These are phyloP conservation scores for Dryocosmus kuriphilus DNA, from an alignment of 2,888 invertebrate genomes.

Conservation along the genomic window DNA sequence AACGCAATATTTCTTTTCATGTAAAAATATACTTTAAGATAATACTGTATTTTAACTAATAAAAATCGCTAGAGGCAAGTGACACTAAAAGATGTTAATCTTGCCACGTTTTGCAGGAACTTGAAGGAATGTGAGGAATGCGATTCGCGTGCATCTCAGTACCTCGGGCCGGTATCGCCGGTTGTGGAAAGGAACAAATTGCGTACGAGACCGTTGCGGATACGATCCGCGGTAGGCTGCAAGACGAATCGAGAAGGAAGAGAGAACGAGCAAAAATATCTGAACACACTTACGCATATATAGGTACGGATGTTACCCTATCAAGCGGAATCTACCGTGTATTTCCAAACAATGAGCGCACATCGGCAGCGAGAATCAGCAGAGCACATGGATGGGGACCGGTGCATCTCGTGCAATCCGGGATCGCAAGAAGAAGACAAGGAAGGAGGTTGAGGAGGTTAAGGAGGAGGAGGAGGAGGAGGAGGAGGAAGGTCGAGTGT, in stretches of 20 bases:
- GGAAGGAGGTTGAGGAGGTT: conserved; percentile 56
- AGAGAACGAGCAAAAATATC: conserved; percentile 65
- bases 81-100: conserved; percentile 11
- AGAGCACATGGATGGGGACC: conserved; percentile 47
- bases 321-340: conserved; percentile 68
- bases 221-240: conserved; percentile 61
- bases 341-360: conserved; percentile 75
- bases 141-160: conserved; percentile 44
- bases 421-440: conserved; percentile 49
- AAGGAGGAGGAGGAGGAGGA: conserved; percentile 54
- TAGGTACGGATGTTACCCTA: conserved; percentile 56
- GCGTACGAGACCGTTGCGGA: conserved; percentile 70
- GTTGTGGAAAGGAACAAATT: conserved; percentile 71
- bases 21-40: too few relatives aligned
- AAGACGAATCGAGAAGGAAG: conserved; percentile 48
- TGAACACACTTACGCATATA: conserved; percentile 25
- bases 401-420: conserved; percentile 37
- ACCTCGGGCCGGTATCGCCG: conserved; percentile 41
- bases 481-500: conserved; percentile 55
- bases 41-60: too few relatives aligned
- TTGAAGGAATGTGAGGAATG: conserved; percentile 43
- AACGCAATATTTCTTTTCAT: too few relatives aligned
- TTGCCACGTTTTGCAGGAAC: conserved; percentile 41
- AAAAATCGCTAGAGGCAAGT: not conserved
- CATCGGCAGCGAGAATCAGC: conserved; percentile 62